Evolutionary conservation across 1,140 invertebrate genomes (phyloP), one percentile per base, ranked within the genome.

Genomic region (Zophobas atratus): DNA sequence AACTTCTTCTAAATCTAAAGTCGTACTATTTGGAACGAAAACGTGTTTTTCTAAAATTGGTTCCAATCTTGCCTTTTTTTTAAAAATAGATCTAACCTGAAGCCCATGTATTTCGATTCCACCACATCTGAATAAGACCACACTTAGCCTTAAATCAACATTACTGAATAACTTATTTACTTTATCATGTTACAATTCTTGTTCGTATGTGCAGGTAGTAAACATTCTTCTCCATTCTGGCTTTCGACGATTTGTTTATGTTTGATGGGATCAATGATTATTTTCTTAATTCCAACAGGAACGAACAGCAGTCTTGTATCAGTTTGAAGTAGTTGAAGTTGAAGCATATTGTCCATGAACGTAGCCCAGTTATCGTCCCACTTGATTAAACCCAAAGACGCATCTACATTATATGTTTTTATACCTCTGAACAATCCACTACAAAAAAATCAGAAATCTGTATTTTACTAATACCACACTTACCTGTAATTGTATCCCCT

Each of bases 281-380:
- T 82, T 76, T 92, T 94, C 55, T 92, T 89, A 49, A 99, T 95
- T 79, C 93, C 92, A 0, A 95, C 97, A 1, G 97, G 97, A 0
- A 98, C 91, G 82, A 92, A 92, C 0, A 98, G 89, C 20, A 91
- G 89, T 75, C 94, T 87, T 0, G 92, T 20, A 20, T 20, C 20
- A 20, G 20, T 20, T 20, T 20, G 20, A 20, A 20, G 20, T 20
- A 20, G 20, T 20, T 20, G 20, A 20, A 20, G 20, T 20, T 20
- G 20, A 20, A 20, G 20, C 20, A 20, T 20, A 20, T 92, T 79
- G 91, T 85, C 98, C 97, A 6, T 98, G 87, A 97, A 98, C 0
- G 95, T 91, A 0, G 97, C 92, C 95, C 96, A 98, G 86, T 97
- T 97, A 81, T 93, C 85, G 3, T 87, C 86, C 95, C 95, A 97